A percentile compares a stretch with the other conserved stretches of the same genome.
These are phyloP conservation scores for Urocolius indicus DNA, from an alignment of 2,113 vertebrate species.

Conservation along the genomic window DNA sequence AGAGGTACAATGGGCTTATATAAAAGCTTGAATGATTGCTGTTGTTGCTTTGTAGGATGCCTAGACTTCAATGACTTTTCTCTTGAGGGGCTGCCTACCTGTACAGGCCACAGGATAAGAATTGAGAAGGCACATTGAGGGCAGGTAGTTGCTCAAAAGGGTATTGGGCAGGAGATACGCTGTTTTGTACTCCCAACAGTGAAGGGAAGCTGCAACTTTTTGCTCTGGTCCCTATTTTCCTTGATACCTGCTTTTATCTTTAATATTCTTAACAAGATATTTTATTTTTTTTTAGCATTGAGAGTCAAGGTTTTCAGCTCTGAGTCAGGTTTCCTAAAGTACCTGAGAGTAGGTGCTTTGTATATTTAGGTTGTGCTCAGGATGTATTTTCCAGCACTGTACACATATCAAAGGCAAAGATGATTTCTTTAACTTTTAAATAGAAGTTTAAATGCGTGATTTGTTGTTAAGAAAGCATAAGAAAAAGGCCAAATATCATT, in stretches of 20 bases:
- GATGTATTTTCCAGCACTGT: neutral
- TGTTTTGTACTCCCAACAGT: neutral
- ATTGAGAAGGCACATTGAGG: neutral
- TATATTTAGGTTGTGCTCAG: neutral
- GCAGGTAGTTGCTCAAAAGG: neutral
- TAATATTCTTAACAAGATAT: neutral
- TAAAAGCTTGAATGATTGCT: neutral
- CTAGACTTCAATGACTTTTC: neutral
- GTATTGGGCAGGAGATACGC: accelerated
- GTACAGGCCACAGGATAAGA: neutral
- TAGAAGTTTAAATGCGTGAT: neutral
- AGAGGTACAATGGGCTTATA: neutral
- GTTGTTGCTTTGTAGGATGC: accelerated
- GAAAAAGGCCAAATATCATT: neutral
- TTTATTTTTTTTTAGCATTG: neutral
- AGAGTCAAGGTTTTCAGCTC: neutral
- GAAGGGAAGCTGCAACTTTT: neutral
- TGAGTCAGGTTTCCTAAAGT: neutral
- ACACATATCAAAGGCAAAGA: neutral
- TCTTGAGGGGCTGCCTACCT: neutral
- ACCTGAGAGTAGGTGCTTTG: neutral
- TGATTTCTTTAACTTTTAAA: neutral
- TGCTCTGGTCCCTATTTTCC: neutral
- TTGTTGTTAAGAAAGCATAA: neutral
- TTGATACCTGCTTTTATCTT: neutral